Conservation (phyloP, 2,113 vertebrate species). For the Heptranchias perlo region DNA sequence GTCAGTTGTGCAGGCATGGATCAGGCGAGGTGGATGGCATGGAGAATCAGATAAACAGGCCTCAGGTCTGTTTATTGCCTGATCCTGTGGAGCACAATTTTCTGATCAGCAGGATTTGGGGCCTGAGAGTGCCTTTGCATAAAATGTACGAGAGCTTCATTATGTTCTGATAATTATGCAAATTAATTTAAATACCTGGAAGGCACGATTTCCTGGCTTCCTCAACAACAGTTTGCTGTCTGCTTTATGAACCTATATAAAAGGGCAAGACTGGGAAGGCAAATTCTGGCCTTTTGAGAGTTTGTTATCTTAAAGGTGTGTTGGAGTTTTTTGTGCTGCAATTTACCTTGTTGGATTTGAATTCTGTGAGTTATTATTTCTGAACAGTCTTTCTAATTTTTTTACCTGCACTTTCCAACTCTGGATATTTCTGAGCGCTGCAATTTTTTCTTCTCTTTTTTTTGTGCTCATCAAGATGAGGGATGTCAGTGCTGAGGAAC, state of each 20-base stretch:
- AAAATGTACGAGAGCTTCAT: not conserved
- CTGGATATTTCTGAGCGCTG: not conserved
- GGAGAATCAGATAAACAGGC: not conserved
- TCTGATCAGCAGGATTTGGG: not conserved
- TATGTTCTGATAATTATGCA: conserved; percentile 2
- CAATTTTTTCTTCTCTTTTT: not conserved
- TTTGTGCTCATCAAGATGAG: not conserved
- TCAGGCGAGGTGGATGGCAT: not conserved
- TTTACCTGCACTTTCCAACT: not conserved
- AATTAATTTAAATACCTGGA: conserved; percentile 35
- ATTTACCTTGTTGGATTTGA: not conserved
- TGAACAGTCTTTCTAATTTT: not conserved
- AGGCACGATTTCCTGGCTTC: conserved; percentile 26
- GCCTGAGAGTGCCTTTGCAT: not conserved
- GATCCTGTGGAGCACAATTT: not conserved
- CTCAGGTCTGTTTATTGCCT: not conserved
- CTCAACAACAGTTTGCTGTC: not conserved
- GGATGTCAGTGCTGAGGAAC: not conserved
- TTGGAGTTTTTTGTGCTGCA: not conserved
- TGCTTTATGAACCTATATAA: conserved; percentile 23
- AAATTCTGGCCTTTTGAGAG: conserved; percentile 3
- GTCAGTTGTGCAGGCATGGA: not conserved
- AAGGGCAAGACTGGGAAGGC: conserved; percentile 11
- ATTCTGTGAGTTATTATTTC: not conserved
- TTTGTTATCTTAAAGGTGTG: not conserved